Percentiles rank a stretch among this genome's conserved stretches.
Conservation (phyloP, 2,797 vertebrate species). For the Aselliscus stoliczkanus region DNA sequence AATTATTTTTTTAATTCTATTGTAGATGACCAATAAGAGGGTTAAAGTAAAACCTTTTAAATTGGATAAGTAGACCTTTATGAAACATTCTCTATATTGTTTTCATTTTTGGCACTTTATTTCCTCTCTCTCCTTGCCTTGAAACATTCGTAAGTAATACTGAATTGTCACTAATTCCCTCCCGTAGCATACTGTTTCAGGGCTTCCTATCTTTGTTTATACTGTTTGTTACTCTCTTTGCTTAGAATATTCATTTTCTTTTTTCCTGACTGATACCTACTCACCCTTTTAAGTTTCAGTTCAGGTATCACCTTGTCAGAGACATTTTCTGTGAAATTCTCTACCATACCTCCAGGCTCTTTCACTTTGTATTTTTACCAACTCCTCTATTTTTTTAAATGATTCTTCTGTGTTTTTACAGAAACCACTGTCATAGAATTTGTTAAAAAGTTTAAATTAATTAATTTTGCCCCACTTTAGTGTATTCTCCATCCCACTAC, state of each 20-base stretch:
- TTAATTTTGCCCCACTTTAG: neutral
- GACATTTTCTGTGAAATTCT: neutral
- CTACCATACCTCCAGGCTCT: neutral
- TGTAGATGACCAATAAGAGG: neutral
- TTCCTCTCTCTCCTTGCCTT: neutral
- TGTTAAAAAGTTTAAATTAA: too few species aligned
- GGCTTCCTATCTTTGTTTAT: neutral
- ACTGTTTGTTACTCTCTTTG: neutral
- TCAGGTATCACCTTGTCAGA: neutral
- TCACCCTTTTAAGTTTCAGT: neutral
- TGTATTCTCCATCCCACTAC: neutral
- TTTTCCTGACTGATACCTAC: neutral
- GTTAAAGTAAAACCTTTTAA: conserved; percentile 6
- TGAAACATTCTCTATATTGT: neutral
- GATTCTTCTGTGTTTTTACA: neutral
- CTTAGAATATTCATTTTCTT: neutral
- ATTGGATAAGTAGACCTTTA: neutral
- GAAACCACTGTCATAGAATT: neutral
- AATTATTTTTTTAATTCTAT: neutral
- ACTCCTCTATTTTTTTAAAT: too few species aligned
- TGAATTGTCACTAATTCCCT: neutral
- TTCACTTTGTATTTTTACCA: neutral
- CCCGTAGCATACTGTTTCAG: neutral
- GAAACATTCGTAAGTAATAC: neutral
- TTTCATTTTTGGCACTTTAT: neutral